Conservation (phyloP, 2,797 vertebrate species). For the Arctocebus calabarensis region DNA sequence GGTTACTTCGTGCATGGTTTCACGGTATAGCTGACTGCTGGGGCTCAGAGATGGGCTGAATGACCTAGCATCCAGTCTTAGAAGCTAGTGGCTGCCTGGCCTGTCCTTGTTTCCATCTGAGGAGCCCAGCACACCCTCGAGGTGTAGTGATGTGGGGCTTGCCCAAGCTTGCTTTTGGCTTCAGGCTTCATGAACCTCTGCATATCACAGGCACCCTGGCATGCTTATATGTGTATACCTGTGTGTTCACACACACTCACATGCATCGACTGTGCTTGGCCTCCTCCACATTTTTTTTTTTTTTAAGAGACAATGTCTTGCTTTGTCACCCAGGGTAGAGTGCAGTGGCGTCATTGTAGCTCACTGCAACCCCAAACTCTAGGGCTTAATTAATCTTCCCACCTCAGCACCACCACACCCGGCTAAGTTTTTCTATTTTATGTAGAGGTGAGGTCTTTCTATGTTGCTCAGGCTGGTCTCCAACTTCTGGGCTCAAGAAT, state of each 20-base stretch:
- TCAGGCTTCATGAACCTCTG: neutral
- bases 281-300: neutral
- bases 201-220: accelerated
- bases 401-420: neutral
- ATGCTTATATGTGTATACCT: accelerated
- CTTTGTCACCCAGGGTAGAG: neutral
- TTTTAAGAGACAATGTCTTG: neutral
- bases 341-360: neutral
- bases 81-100: neutral
- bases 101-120: accelerated
- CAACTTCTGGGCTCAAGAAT: neutral
- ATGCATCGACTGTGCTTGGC: neutral
- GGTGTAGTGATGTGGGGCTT: neutral
- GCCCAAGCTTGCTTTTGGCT: neutral
- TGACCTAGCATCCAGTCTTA: neutral
- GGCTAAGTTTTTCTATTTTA: neutral
- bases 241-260: neutral
- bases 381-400: neutral
- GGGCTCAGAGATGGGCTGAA: neutral
- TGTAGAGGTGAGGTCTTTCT: neutral
- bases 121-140: neutral
- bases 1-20: accelerated
- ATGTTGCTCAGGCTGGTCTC: neutral
- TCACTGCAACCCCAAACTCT: neutral
- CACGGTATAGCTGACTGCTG: accelerated